phyloP scores from a whole-genome alignment of 2,888 invertebrate genomes.

The Linyphia triangularis region DNA sequence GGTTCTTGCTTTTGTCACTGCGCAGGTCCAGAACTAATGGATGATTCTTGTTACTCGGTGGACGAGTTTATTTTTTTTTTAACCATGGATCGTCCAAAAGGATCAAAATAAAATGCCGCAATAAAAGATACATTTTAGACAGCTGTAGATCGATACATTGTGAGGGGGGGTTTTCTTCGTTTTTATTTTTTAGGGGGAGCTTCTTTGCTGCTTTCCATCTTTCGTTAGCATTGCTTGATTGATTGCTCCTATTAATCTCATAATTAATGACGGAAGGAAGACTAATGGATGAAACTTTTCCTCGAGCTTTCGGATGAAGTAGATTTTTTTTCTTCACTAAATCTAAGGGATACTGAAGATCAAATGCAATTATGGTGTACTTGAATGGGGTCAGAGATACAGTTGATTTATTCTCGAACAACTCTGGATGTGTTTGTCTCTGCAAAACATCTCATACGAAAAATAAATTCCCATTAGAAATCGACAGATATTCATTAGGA shows the following conservation, averaged over 20 bases:
- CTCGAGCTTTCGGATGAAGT: neutral
- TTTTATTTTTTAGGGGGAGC: too few species aligned
- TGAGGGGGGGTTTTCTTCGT: too few species aligned
- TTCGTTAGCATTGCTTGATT: neutral
- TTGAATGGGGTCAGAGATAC: neutral
- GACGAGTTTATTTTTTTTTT: neutral
- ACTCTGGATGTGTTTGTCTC: neutral
- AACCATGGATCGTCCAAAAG: neutral
- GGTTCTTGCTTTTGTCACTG: slow-evolving; percentile 22
- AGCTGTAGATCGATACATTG: neutral
- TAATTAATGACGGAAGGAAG: neutral
- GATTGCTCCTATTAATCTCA: slow-evolving; percentile 3
- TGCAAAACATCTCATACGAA: neutral
- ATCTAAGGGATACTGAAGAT: neutral
- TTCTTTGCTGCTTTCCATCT: too few species aligned
- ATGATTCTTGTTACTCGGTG: neutral
- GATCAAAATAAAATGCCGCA: slow-evolving; percentile 21
- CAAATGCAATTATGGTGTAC: neutral
- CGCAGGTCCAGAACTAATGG: slow-evolving; percentile 1
- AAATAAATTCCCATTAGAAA: neutral
- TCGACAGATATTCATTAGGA: neutral
- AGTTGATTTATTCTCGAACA: neutral
- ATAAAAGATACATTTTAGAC: slow-evolving; percentile 3
- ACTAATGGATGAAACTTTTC: neutral
- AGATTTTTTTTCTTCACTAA: neutral